phyloP scores from a whole-genome alignment of 2,888 invertebrate genomes.

The Drosophila neutralis region DNA sequence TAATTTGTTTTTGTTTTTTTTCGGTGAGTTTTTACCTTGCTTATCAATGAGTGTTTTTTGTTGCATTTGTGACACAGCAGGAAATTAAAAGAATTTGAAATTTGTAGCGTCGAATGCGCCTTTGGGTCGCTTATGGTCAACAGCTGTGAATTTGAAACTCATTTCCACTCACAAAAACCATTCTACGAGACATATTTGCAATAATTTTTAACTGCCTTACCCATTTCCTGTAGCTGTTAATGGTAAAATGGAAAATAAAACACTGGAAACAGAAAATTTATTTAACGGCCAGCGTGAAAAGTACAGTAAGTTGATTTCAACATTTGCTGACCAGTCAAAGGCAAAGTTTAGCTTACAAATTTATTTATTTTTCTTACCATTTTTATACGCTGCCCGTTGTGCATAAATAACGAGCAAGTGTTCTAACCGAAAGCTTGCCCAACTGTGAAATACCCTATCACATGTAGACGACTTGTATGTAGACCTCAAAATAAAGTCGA shows the following conservation, averaged over 20 bases:
- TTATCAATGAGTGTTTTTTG: constrained; percentile 36
- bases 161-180: constrained; percentile 31
- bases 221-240: constrained; percentile 57
- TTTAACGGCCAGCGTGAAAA: constrained; percentile 59
- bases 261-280: constrained; percentile 30
- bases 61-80: constrained; percentile 25
- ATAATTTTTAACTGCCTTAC: constrained; percentile 44
- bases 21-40: constrained; percentile 11
- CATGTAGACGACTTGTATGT: too few species aligned
- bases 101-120: constrained; percentile 36
- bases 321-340: constrained; percentile 59
- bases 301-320: constrained; percentile 68
- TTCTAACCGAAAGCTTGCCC: not conserved
- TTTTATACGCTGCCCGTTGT: constrained; percentile 50
- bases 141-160: constrained; percentile 36
- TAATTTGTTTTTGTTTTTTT: not conserved
- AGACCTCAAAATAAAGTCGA: not conserved
- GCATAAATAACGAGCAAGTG: constrained; percentile 64
- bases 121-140: constrained; percentile 4
- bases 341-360: constrained; percentile 37
- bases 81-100: constrained; percentile 63
- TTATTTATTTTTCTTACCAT: constrained; percentile 43
- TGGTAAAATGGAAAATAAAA: constrained; percentile 14
- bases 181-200: constrained; percentile 56
- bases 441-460: constrained; percentile 4